Evolutionary conservation across 2,797 vertebrate species (phyloP).

Genomic region (Syndactyla subalaris): DNA sequence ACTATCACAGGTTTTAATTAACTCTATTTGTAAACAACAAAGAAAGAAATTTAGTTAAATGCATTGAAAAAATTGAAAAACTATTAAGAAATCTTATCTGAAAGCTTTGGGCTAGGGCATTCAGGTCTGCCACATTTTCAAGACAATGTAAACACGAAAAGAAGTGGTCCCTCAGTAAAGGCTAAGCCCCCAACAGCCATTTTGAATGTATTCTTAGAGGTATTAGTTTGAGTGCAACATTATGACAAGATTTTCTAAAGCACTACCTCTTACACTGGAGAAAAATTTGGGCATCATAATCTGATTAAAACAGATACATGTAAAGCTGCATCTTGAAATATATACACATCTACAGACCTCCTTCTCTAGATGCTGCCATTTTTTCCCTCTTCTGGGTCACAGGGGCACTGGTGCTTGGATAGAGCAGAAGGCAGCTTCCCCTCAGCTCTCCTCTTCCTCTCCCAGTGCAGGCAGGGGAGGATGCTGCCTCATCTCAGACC

Average conservation of each 20-base stretch:
- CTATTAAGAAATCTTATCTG: neutral
- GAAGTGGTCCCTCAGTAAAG: neutral
- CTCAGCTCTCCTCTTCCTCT: neutral
- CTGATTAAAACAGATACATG: neutral
- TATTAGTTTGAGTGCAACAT: neutral
- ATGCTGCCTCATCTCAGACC: neutral
- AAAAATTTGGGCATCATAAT: neutral
- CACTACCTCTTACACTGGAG: neutral
- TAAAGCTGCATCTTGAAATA: neutral
- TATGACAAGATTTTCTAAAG: neutral
- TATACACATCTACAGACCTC: neutral
- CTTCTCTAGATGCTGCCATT: neutral
- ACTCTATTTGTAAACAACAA: neutral
- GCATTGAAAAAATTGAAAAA: neutral
- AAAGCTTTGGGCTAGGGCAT: neutral
- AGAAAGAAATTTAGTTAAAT: neutral
- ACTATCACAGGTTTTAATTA: neutral
- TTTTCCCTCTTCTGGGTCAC: neutral
- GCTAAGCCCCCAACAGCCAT: neutral
- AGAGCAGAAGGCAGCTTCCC: neutral
- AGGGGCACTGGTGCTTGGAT: too few relatives aligned
- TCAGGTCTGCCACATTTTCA: neutral
- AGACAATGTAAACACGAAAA: neutral
- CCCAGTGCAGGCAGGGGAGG: too few relatives aligned
- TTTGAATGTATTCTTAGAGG: neutral